A percentile compares a stretch with the other conserved stretches of the same genome.
Evolutionary conservation across 2,113 vertebrate species (phyloP).

Genomic region (Lanius collurio): DNA sequence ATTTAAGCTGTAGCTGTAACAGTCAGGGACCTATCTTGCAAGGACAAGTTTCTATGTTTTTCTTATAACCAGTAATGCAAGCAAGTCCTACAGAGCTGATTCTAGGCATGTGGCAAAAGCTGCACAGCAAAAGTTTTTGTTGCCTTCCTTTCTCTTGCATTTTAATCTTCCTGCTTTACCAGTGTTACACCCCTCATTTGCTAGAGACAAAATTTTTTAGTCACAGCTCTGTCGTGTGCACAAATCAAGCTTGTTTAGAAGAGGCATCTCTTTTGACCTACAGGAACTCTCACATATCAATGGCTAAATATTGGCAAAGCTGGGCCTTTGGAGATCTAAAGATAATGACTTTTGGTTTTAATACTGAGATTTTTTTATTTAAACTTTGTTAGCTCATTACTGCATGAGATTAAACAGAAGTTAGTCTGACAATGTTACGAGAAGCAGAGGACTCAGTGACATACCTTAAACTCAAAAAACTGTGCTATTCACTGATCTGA

Average conservation of each 20-base stretch:
- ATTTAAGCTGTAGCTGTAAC: constrained; percentile 24
- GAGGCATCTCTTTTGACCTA: not conserved
- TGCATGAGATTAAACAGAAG: constrained; percentile 58
- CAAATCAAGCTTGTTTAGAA: not conserved
- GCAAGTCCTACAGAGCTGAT: not conserved
- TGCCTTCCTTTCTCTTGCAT: not conserved
- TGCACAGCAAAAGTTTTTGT: not conserved
- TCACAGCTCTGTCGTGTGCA: not conserved
- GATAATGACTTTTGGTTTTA: not conserved
- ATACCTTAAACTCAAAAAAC: constrained; percentile 30
- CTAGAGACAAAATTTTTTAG: not conserved
- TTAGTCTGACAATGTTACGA: constrained; percentile 14
- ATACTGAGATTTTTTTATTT: constrained; percentile 31
- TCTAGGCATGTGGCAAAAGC: not conserved
- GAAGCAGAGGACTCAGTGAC: constrained; percentile 28
- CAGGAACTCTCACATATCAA: not conserved
- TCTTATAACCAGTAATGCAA: not conserved
- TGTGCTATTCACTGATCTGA: not conserved
- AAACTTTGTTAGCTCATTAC: constrained; percentile 39
- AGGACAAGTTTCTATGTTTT: not conserved
- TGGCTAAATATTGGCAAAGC: constrained; percentile 11
- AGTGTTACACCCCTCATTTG: not conserved
- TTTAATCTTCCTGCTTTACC: not conserved
- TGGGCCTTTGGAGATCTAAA: not conserved
- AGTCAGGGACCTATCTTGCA: not conserved